These are phyloP conservation scores for Aplodontia rufa DNA, from an alignment of 2,113 vertebrate genomes.

Conservation along the genomic window DNA sequence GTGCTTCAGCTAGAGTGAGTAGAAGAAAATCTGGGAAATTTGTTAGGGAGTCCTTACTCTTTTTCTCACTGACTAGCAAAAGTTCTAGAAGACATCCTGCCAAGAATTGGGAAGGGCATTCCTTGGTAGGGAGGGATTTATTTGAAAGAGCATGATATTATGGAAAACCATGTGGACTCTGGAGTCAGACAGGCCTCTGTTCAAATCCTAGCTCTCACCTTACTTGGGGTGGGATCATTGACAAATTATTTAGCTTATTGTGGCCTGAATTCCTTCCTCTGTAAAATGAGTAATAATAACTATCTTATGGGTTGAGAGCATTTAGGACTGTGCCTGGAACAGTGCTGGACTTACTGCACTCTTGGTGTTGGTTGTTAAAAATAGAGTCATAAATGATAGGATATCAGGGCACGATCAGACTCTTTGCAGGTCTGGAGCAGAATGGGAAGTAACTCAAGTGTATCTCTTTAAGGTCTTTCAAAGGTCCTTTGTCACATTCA, in stretches of 20 bases:
- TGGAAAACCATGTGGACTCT: conserved; percentile 12
- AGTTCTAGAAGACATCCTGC: conserved; percentile 17
- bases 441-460: background rate
- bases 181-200: background rate
- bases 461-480: background rate
- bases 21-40: conserved; percentile 29
- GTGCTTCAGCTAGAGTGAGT: background rate
- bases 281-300: background rate
- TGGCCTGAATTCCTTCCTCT: background rate
- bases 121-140: background rate
- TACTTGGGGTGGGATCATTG: background rate
- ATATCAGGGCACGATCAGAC: background rate
- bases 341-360: background rate
- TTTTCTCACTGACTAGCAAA: conserved; percentile 22
- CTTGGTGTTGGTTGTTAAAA: background rate
- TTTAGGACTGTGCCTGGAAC: too few species aligned
- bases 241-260: background rate
- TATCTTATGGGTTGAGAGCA: background rate
- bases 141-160: conserved; percentile 15
- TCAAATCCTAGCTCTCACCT: conserved; percentile 48
- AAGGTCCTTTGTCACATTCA: background rate
- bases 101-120: background rate
- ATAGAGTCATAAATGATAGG: background rate
- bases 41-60: background rate
- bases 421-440: background rate